phyloP scores from a whole-genome alignment of 1,140 invertebrate species.

The Ceratina japonica region DNA sequence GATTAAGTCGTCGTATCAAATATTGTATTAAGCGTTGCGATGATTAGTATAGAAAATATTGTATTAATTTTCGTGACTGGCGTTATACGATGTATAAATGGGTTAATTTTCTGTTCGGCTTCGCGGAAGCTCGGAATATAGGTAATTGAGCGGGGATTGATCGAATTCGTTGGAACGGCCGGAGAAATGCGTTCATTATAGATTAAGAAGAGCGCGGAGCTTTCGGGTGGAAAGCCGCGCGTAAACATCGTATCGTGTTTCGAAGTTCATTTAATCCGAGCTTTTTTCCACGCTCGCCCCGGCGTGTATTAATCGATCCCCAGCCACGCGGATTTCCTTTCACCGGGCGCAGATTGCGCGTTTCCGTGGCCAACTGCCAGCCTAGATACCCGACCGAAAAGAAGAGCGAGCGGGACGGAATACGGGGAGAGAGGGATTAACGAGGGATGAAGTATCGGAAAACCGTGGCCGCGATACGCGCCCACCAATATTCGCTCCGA shows the following conservation, averaged over 20 bases:
- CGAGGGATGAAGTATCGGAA: conserved; percentile 27
- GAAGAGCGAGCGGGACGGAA: background rate
- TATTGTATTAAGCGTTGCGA: no score
- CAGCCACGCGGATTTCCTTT: conserved; percentile 21
- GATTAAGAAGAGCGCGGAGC: background rate
- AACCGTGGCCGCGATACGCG: background rate
- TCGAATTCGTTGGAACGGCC: no score
- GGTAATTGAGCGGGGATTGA: no score
- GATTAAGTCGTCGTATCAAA: no score
- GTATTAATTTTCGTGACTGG: no score
- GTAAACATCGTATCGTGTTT: conserved; percentile 11
- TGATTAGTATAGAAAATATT: no score
- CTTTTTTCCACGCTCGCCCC: background rate
- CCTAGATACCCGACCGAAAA: background rate
- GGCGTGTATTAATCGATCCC: conserved; percentile 18
- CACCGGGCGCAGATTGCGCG: conserved; percentile 11
- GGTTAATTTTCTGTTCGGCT: no score
- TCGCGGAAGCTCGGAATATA: no score
- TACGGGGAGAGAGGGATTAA: conserved; percentile 8
- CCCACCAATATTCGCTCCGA: conserved; percentile 22
- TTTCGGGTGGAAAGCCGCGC: background rate
- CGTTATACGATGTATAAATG: no score
- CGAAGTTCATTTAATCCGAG: conserved; percentile 23
- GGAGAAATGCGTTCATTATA: no score
- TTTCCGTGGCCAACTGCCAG: background rate